Conservation (phyloP, 2,888 invertebrate species). For the Athrips mouffetella region DNA sequence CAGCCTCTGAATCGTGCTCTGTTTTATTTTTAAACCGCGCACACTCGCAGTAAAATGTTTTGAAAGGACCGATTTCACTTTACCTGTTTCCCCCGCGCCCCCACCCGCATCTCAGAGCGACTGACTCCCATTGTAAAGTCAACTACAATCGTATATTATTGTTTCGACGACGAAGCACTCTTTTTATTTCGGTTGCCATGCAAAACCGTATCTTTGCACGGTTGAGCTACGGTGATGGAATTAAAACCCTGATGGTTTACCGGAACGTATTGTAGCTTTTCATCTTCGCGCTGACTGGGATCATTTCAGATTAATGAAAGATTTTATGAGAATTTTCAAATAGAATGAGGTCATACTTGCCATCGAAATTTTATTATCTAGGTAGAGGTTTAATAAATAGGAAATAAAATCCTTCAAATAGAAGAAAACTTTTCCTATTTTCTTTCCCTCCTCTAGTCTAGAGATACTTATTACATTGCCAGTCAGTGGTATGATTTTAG, state of each 20-base stretch:
- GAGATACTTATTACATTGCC: too few relatives aligned
- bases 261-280: slow-evolving; percentile 47
- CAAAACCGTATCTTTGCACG: slow-evolving; percentile 65
- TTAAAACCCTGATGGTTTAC: slow-evolving; percentile 67
- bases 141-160: slow-evolving; percentile 74
- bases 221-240: slow-evolving; percentile 67
- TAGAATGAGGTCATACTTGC: slow-evolving; percentile 35
- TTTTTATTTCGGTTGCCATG: slow-evolving; percentile 66
- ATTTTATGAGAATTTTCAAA: slow-evolving; percentile 39
- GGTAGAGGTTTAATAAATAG: too few relatives aligned
- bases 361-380: too few relatives aligned
- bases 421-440: too few relatives aligned
- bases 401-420: too few relatives aligned
- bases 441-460: too few relatives aligned
- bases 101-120: slow-evolving; percentile 56
- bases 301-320: slow-evolving; percentile 23
- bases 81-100: slow-evolving; percentile 42
- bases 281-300: slow-evolving; percentile 14
- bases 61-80: slow-evolving; percentile 76
- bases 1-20: slow-evolving; percentile 52
- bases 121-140: slow-evolving; percentile 61
- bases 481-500: too few relatives aligned
- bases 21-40: slow-evolving; percentile 67
- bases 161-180: slow-evolving; percentile 62
- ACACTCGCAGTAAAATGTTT: slow-evolving; percentile 66